phyloP scores from a whole-genome alignment of 2,888 invertebrate genomes.

The Macropis europaea region DNA sequence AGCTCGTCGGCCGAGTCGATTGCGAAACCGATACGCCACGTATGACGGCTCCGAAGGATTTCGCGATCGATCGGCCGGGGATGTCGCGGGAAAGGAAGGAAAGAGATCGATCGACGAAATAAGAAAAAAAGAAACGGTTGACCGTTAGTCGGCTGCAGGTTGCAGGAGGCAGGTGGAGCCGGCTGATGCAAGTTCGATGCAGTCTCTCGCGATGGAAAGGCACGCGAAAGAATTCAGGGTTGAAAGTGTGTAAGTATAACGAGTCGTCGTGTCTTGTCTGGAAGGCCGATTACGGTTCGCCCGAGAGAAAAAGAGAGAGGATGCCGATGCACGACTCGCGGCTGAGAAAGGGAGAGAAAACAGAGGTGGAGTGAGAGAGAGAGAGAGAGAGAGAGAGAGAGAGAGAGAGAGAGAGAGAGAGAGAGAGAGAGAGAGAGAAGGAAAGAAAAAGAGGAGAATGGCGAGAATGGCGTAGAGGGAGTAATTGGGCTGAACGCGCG shows the following conservation, averaged over 20 bases:
- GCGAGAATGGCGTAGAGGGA: constrained; percentile 13
- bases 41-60: constrained; percentile 1
- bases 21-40: background rate
- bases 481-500: constrained; percentile 53
- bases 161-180: background rate
- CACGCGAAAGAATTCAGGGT: constrained; percentile 65
- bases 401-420: constrained; percentile 9
- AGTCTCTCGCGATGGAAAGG: constrained; percentile 60
- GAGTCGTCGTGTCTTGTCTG: constrained; percentile 59
- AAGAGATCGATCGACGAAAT: background rate
- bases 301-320: constrained; percentile 11
- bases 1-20: background rate
- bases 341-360: background rate
- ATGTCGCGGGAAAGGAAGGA: background rate
- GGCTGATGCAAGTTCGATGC: constrained; percentile 63
- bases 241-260: constrained; percentile 66
- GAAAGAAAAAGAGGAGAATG: background rate
- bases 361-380: background rate
- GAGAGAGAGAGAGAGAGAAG: background rate
- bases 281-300: constrained; percentile 49
- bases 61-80: background rate
- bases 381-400: background rate
- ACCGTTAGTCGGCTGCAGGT: constrained; percentile 29
- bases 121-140: background rate
- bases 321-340: too few relatives aligned